These are phyloP conservation scores for Piezodorus guildinii DNA, from an alignment of 1,140 invertebrate species.

Conservation along the genomic window DNA sequence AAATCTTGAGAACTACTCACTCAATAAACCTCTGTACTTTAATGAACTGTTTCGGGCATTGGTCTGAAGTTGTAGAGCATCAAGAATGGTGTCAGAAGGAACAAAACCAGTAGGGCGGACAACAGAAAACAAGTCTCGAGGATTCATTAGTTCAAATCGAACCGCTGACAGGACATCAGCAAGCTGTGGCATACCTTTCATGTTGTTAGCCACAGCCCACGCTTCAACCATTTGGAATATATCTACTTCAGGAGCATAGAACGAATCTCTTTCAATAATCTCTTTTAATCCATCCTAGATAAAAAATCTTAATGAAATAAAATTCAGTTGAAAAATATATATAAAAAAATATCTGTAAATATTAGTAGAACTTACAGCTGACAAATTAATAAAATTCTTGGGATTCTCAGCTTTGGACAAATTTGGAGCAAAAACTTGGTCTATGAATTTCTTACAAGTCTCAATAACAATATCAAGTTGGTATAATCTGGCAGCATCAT, in stretches of 20 bases:
- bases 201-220: slow-evolving; percentile 68
- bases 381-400: slow-evolving; percentile 72
- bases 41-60: slow-evolving; percentile 64
- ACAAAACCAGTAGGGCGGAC: slow-evolving; percentile 78
- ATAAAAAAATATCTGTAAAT: not conserved
- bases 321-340: slow-evolving; percentile 14
- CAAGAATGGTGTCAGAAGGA: slow-evolving; percentile 78
- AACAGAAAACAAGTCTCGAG: slow-evolving; percentile 74
- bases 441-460: slow-evolving; percentile 63
- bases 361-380: slow-evolving; percentile 48
- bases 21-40: slow-evolving; percentile 64
- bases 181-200: slow-evolving; percentile 21
- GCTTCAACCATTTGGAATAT: slow-evolving; percentile 80
- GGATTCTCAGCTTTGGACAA: slow-evolving; percentile 34
- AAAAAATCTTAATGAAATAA: slow-evolving; percentile 11
- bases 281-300: slow-evolving; percentile 59
- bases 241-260: slow-evolving; percentile 89
- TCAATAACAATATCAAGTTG: slow-evolving; percentile 47
- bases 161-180: slow-evolving; percentile 38
- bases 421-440: slow-evolving; percentile 58
- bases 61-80: slow-evolving; percentile 80
- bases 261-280: slow-evolving; percentile 83
- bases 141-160: slow-evolving; percentile 74
- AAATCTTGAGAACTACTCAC: slow-evolving; percentile 36
- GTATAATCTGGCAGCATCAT: slow-evolving; percentile 77